Conservation (phyloP, 2,113 vertebrate species). For the Hippolais icterina region DNA sequence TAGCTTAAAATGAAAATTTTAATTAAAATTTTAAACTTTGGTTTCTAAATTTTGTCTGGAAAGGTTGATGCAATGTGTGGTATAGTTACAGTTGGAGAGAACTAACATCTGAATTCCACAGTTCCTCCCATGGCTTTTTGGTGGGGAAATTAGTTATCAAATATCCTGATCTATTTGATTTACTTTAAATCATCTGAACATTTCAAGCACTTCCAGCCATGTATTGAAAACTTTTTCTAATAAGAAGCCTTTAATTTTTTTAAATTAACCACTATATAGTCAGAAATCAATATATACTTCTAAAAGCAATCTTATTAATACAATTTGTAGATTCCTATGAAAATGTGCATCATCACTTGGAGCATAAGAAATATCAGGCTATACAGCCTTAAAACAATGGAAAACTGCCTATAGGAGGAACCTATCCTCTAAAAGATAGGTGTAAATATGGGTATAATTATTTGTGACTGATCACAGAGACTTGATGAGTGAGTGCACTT, state of each 20-base stretch:
- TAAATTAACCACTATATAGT: background rate
- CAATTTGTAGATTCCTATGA: background rate
- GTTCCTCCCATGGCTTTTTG: background rate
- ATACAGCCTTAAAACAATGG: background rate
- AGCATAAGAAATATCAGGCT: background rate
- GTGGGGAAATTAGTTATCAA: background rate
- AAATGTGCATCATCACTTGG: background rate
- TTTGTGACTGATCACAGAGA: background rate
- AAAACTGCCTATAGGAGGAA: background rate
- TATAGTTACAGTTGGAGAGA: background rate
- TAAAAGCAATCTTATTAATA: background rate
- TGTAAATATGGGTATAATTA: slow-evolving; percentile 23
- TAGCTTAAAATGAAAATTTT: background rate
- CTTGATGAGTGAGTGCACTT: background rate
- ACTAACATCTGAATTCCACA: background rate
- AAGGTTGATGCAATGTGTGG: background rate
- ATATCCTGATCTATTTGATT: background rate
- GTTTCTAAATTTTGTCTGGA: background rate
- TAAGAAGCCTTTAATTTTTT: background rate
- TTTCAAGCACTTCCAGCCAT: background rate
- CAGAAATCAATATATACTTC: background rate
- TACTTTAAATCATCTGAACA: background rate
- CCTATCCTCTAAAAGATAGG: background rate
- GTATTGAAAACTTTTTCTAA: background rate
- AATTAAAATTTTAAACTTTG: background rate